Conservation (phyloP, 2,888 invertebrate species). For the Phlogophora meticulosa region DNA sequence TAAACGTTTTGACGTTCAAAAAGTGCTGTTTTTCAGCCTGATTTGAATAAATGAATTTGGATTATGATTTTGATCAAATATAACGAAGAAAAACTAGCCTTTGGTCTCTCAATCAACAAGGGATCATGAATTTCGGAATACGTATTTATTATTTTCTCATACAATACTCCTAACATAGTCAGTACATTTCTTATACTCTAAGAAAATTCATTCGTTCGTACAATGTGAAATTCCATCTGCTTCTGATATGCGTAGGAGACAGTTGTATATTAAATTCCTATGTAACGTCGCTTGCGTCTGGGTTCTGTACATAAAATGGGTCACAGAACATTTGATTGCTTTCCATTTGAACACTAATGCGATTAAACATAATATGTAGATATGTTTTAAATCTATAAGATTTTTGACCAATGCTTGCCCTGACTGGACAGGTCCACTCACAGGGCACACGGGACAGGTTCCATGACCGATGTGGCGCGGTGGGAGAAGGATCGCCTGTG, state of each 20-base stretch:
- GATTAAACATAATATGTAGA: constrained; percentile 3
- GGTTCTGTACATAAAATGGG: constrained; percentile 25
- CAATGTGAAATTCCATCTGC: constrained; percentile 37
- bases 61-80: too few species aligned
- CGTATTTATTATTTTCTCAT: background rate
- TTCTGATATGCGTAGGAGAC: constrained; percentile 12
- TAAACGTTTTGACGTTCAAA: too few species aligned
- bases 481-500: too few species aligned
- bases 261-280: constrained; percentile 53
- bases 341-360: constrained; percentile 18
- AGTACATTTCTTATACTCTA: constrained; percentile 3
- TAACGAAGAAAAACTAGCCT: too few species aligned
- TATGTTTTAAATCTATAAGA: background rate
- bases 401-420: too few species aligned
- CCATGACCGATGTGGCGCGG: too few species aligned
- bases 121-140: too few species aligned
- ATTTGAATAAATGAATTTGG: too few species aligned
- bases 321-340: constrained; percentile 38
- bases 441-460: too few species aligned
- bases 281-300: constrained; percentile 12
- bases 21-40: too few species aligned
- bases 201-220: constrained; percentile 37
- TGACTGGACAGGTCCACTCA: too few species aligned
- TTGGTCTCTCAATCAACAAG: too few species aligned
- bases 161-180: background rate